Base-by-base conservation (phyloP, 2,888 invertebrate species). In the Linnaemya tessellans region DNA sequence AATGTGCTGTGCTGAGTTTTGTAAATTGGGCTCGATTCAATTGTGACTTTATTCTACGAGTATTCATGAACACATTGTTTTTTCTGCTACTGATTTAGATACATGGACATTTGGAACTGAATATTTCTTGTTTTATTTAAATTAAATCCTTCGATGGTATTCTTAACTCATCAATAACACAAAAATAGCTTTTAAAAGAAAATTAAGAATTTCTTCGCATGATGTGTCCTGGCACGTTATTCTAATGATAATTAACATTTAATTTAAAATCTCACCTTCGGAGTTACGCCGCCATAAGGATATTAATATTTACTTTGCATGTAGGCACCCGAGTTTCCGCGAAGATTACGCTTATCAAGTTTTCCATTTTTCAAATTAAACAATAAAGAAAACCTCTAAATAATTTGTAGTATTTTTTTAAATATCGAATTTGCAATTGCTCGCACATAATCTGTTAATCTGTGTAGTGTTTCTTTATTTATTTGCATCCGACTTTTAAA, bases 391-490 rank as follows among this genome's bases (percentile, higher is more conserved):
- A 25, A 56, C 54, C 56, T 56, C 15, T 10, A n/a, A 22, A 10
- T 54, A 35, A 15, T 56, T 54, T 54, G 38, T 51, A 8, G 10
- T 56, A 20, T 68, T 35, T 54, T 15, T 30, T n/a, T 8, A 73
- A 35, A 35, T 46, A 11, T 35, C n/a, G 41, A 11, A 35, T 20
- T 51, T 56, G 22, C n/a, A 41, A 60, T 70, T 11, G 25, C 22
- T 49, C 38, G 35, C 49, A 60, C 9, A 60, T 18, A 60, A 54
- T 54, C 41, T 41, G 54, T 15, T 25, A 35, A 38, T 60, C 35
- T 58, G 46, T 35, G 25, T 62, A 22, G n/a, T 18, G 35, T 56
- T 70, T 74, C 51, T 62, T 13, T 62, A 62, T 51, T 51, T 64
- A 9, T 41, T 74, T 74, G 64, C 41, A 30, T 74, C 51, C 18